Evolutionary conservation across 2,888 invertebrate genomes (phyloP), one percentile per base, ranked within the genome.

Genomic region (Hypselothyrea guttata): DNA sequence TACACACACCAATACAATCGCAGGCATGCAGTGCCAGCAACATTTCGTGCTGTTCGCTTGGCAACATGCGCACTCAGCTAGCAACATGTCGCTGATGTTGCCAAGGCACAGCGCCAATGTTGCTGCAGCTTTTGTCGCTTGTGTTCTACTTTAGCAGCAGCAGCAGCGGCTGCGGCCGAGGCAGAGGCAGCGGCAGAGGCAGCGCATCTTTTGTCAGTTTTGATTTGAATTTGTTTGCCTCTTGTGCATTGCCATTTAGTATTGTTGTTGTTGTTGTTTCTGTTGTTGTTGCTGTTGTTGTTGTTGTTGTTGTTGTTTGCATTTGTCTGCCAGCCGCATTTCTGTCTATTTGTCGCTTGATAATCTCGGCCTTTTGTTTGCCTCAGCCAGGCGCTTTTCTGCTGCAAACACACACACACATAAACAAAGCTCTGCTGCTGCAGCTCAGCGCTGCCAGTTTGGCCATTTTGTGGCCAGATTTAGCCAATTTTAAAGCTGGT

Each of bases 221-320:
- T 78, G 73, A 78, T 75, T 82, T 83, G 83, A 75, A 81, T 78
- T 81, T 84, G 79, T 78, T 75, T 71, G 78, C 47, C 72, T 72
- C 83, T 68, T 59, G 83, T 68, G 79, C 64, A 79, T 62, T 66
- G 62, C 28, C 52, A 42, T 52, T 46, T 47, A 37, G 30, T 54
- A 34, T 18, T 47, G 30, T 11, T 59, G 44, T 4, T 53, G 18
- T 16, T 53, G 48, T 34, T 75, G 62, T 44, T 58, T 58, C 28
- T 22, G 22, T 22, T 4, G 22, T 5, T 22, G 57, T 18, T 56
- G 55, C 45, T 67, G 49, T 35, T 37, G 34, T 33, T 35, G 41
- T 15, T 28, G 18, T 22, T 31, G 41, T 4, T 59, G 31, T 27
- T 53, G 62, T 45, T 54, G 37, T 49, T 48, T 44, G 55, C 30